Evolutionary conservation across 2,888 invertebrate species (phyloP).

Genomic region (Digitonthophagus gazella): DNA sequence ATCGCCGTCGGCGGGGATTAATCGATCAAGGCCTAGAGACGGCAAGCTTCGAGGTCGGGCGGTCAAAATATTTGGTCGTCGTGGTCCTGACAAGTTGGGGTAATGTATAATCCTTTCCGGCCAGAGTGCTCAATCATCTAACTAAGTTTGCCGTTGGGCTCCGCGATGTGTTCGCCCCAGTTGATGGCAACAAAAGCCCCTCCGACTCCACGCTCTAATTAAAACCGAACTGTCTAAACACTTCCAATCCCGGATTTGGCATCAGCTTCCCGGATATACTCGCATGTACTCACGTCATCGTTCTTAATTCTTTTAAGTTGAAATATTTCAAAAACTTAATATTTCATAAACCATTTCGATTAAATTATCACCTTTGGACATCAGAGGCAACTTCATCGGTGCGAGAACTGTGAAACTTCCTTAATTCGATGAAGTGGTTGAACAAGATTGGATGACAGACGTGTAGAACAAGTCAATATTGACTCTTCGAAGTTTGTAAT

Average conservation of each 20-base stretch:
- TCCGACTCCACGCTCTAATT: constrained; percentile 7
- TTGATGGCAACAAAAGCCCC: constrained; percentile 15
- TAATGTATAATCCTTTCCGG: constrained; percentile 17
- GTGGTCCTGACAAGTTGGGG: constrained; percentile 16
- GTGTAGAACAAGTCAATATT: too few species aligned
- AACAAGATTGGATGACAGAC: too few species aligned
- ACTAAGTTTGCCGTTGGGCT: constrained; percentile 12
- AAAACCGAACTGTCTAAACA: constrained; percentile 14
- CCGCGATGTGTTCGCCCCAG: constrained; percentile 10
- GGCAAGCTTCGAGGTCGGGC: constrained; percentile 7
- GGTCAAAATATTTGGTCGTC: constrained; percentile 16
- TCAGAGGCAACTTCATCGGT: too few species aligned
- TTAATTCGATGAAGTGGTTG: too few species aligned
- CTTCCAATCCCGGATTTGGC: constrained; percentile 7
- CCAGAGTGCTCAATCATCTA: constrained; percentile 16
- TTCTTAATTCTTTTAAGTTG: too few species aligned
- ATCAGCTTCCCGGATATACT: too few species aligned
- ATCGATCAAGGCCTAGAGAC: constrained; percentile 14
- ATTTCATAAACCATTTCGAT: too few species aligned
- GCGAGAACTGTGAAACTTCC: too few species aligned
- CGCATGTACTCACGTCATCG: too few species aligned
- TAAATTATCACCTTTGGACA: too few species aligned
- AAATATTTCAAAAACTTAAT: too few species aligned
- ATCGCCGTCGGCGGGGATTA: constrained; percentile 11
- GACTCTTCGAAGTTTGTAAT: too few species aligned